Conservation (phyloP, 2,888 invertebrate species). For the Calliopum simillimum region DNA sequence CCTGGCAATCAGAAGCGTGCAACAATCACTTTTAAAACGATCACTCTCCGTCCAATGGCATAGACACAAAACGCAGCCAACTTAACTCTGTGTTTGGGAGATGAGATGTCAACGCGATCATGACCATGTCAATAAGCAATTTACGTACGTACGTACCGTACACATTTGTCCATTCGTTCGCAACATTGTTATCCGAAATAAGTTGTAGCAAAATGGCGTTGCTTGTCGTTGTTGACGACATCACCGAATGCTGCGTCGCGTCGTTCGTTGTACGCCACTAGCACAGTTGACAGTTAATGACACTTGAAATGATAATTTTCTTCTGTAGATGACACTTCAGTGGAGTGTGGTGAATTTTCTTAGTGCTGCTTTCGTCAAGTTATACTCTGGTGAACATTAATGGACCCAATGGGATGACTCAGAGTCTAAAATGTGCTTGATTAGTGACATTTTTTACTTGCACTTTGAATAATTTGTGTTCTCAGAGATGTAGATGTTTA, state of each 20-base stretch:
- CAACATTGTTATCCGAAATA: conserved; percentile 1
- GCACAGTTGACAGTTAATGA: conserved; percentile 43
- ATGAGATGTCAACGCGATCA: conserved; percentile 39
- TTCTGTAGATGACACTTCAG: conserved; percentile 44
- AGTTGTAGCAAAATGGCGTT: conserved; percentile 19
- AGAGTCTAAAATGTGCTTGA: background rate
- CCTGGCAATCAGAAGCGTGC: conserved; percentile 18
- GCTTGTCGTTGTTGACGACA: background rate
- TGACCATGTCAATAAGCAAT: conserved; percentile 40
- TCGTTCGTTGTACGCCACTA: background rate
- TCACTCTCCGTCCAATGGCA: background rate
- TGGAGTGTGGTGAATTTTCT: conserved; percentile 44
- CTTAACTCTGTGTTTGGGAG: background rate
- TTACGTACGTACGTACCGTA: conserved; percentile 26
- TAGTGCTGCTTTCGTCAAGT: conserved; percentile 14
- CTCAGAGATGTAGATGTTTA: no score
- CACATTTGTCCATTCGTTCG: background rate
- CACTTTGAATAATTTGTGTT: background rate
- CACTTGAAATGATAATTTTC: conserved; percentile 44
- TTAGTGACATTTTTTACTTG: conserved; percentile 5
- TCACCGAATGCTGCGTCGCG: background rate
- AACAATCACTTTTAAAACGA: background rate
- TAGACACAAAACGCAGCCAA: background rate
- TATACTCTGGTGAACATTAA: conserved; percentile 22
- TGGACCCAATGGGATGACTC: background rate